A percentile compares a stretch with the other conserved stretches of the same genome.
These are phyloP conservation scores for Hydrolagus colliei DNA, from an alignment of 2,797 vertebrate species.

Conservation along the genomic window DNA sequence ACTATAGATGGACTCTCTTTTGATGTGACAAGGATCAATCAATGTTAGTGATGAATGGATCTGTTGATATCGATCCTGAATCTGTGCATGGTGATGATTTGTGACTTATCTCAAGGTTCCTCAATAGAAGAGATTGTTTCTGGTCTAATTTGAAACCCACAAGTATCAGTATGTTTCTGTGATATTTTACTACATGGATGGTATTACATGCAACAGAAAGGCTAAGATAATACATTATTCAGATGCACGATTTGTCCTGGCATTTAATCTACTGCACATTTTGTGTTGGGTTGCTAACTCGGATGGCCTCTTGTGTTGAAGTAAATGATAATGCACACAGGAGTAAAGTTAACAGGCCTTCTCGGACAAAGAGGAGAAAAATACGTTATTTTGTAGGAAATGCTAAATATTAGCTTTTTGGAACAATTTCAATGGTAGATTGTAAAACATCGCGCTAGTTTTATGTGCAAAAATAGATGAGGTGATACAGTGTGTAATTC, in stretches of 20 bases:
- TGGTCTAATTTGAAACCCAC: conserved; percentile 42
- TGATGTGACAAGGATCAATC: not conserved
- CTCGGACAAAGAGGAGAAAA: too few relatives aligned
- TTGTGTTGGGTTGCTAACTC: not conserved
- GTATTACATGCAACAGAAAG: not conserved
- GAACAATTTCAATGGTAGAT: too few relatives aligned
- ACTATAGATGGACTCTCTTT: conserved; percentile 40
- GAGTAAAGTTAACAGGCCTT: not conserved
- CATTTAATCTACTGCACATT: not conserved
- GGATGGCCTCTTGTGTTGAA: not conserved
- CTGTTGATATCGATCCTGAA: conserved; percentile 47
- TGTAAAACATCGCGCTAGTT: too few relatives aligned
- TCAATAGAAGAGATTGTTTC: conserved; percentile 42
- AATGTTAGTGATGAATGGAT: conserved; percentile 53
- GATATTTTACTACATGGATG: conserved; percentile 40
- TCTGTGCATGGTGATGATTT: conserved; percentile 49
- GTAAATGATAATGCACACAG: not conserved
- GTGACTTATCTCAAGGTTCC: conserved; percentile 42
- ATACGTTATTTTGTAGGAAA: too few relatives aligned
- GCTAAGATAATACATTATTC: not conserved
- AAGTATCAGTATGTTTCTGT: conserved; percentile 44
- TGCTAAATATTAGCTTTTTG: too few relatives aligned
- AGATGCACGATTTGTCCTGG: not conserved
- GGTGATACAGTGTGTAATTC: too few relatives aligned
- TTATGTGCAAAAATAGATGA: too few relatives aligned